Evolutionary conservation across 2,113 vertebrate species (phyloP), one percentile per base, ranked within the genome.

Genomic region (Psittacula cyanocephala): DNA sequence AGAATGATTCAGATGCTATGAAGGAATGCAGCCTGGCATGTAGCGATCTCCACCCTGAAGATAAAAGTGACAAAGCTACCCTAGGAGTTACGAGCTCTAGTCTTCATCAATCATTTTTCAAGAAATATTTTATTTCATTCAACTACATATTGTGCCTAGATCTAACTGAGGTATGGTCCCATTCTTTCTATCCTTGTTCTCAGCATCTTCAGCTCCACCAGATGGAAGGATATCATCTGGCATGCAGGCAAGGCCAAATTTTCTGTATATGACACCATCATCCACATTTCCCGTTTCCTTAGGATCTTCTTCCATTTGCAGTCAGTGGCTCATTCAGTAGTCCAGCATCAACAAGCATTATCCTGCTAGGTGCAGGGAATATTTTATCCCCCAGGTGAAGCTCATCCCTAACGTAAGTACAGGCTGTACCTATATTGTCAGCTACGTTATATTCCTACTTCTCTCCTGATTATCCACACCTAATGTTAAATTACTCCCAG

Each of bases 1-100:
- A 95, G 96, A 94, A 93, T 94, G 76, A 94, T 96, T 98, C 97
- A 96, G 85, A 92, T 91, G 93, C 91, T 95, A 96, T 72, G 83
- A 96, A 97, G 88, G 96, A 96, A 93, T 92, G 90, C 85, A 95
- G 93, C 69, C 89, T 95, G 79, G 84, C 92, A 93, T 68, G 81
- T 93, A 97, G 89, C 23, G 89, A 89, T 57, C 72, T 92, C 80
- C 53, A 85, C 76, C 83, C 74, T 94, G 81, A 94, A 92, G 64
- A 97, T 94, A 64, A 91, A 97, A 93, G 88, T 95, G 95, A 95
- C 91, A 96, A 86, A 92, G 90, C 93, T 96, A 87, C 49, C 14
- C 65, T 83, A 86, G 86, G 88, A 83, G 44, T 95, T 95, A 96
- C 25, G 74, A 92, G 94, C 78, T 85, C 43, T 74, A 88, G 79